phyloP scores from a whole-genome alignment of 2,888 invertebrate species.

The Baccha elongata region DNA sequence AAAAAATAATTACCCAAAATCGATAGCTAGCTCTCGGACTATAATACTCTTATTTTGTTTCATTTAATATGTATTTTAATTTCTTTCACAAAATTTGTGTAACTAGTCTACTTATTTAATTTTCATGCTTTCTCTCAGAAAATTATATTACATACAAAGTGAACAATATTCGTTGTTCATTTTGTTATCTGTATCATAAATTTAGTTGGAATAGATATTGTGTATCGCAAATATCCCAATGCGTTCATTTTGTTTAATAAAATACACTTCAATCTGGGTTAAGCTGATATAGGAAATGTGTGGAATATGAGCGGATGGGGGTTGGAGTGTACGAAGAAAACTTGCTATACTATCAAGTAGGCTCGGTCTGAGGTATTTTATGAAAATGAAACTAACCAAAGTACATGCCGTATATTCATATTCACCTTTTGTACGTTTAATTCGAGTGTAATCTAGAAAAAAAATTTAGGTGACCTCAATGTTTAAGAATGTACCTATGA shows the following conservation, averaged over 20 bases:
- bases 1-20: too few species aligned
- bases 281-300: neutral
- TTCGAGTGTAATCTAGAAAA: neutral
- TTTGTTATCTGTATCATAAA: neutral
- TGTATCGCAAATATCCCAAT: neutral
- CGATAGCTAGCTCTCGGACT: too few species aligned
- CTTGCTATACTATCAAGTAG: neutral
- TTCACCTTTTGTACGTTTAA: neutral
- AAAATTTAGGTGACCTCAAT: constrained; percentile 55
- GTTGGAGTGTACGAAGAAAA: neutral
- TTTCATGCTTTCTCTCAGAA: too few species aligned
- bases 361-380: constrained; percentile 38
- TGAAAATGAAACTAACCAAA: constrained; percentile 60
- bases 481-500: constrained; percentile 24
- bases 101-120: too few species aligned
- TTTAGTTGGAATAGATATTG: neutral
- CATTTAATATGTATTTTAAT: too few species aligned
- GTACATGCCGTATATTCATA: constrained; percentile 17
- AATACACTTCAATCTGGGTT: neutral
- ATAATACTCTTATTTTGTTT: too few species aligned
- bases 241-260: neutral
- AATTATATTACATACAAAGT: neutral
- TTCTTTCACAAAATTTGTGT: too few species aligned
- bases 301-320: neutral
- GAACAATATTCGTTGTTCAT: neutral